A percentile compares a stretch with the other conserved stretches of the same genome.
phyloP scores from a whole-genome alignment of 2,888 invertebrate genomes.

The Lycophotia porphyrea region DNA sequence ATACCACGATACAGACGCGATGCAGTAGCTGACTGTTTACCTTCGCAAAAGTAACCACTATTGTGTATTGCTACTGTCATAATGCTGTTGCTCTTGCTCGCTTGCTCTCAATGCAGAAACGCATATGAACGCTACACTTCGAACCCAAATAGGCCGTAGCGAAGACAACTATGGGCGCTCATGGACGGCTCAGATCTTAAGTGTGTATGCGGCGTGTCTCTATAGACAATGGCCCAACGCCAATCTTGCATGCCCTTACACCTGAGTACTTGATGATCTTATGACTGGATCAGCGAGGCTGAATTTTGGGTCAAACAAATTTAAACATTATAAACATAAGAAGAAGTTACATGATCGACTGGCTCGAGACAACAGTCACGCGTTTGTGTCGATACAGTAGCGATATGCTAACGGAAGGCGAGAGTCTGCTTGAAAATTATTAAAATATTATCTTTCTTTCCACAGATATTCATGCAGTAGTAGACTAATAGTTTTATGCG shows the following conservation, averaged over 20 bases:
- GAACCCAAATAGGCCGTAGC: background rate
- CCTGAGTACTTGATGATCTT: background rate
- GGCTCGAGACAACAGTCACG: background rate
- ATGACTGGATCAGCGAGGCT: background rate
- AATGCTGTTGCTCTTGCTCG: background rate
- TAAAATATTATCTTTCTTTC: background rate
- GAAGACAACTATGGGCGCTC: background rate
- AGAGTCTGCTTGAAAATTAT: background rate
- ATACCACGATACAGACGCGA: background rate
- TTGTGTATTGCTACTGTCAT: background rate
- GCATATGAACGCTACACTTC: background rate
- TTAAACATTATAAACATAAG: background rate
- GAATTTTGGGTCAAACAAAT: background rate
- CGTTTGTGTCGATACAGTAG: background rate
- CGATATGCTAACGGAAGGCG: background rate
- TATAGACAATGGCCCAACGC: background rate
- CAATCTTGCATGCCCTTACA: background rate
- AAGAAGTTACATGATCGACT: background rate
- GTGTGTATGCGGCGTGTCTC: background rate
- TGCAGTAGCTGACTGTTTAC: background rate
- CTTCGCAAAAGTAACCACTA: background rate
- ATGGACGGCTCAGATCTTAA: background rate
- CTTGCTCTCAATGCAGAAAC: background rate
- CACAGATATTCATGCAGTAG: constrained; percentile 95
- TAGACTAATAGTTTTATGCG: constrained; percentile 96